phyloP scores from a whole-genome alignment of 2,113 vertebrate species.

The Plectropomus leopardus region DNA sequence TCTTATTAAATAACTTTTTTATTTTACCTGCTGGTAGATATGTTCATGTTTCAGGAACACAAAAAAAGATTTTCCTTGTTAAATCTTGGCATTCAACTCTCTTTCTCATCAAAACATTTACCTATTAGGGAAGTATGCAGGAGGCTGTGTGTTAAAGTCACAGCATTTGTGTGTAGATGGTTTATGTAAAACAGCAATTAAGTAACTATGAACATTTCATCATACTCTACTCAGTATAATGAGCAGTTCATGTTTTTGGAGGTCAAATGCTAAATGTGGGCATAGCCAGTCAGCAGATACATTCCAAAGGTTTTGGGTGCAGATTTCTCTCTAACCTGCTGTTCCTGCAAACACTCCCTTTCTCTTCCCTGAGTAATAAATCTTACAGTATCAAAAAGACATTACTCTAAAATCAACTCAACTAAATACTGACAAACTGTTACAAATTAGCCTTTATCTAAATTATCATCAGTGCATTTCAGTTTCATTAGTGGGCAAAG shows the following conservation, averaged over 20 bases:
- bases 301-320: background rate
- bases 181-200: constrained; percentile 38
- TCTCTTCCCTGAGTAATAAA: background rate
- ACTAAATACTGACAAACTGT: background rate
- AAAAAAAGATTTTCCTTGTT: constrained; percentile 16
- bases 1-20: background rate
- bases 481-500: background rate
- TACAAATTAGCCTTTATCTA: background rate
- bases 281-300: constrained; percentile 15
- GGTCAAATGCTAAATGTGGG: constrained; percentile 53
- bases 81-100: constrained; percentile 28
- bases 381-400: too few relatives aligned
- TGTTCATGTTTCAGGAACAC: constrained; percentile 19
- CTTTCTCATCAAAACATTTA: constrained; percentile 84
- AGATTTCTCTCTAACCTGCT: constrained; percentile 15
- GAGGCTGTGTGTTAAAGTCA: constrained; percentile 17
- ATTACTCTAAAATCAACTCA: background rate
- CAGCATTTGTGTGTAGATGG: background rate
- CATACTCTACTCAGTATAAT: constrained; percentile 29
- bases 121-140: background rate
- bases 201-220: constrained; percentile 40
- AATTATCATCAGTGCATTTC: background rate
- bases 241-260: constrained; percentile 34
- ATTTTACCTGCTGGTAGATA: background rate
- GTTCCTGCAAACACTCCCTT: background rate